Evolutionary conservation across 2,113 vertebrate species (phyloP).

Genomic region (Malaclemys terrapin): DNA sequence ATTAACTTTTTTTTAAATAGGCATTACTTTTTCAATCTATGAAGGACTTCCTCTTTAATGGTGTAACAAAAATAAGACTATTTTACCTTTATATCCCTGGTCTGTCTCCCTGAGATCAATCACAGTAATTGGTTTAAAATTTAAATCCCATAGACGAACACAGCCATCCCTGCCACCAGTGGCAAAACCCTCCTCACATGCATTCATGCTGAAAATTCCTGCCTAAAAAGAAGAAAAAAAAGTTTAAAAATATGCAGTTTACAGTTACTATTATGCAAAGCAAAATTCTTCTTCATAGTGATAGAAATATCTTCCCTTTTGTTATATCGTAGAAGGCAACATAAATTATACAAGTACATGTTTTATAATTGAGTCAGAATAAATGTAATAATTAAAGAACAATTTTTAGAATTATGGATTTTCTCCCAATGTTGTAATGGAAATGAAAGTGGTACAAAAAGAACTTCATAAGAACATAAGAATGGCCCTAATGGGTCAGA

Average conservation of each 20-base stretch:
- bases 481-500: too few relatives aligned
- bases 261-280: not conserved
- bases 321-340: not conserved
- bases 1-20: not conserved
- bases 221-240: slow-evolving; percentile 83
- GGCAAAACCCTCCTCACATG: slow-evolving; percentile 98
- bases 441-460: not conserved
- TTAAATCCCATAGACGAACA: slow-evolving; percentile 98
- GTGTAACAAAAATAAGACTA: not conserved
- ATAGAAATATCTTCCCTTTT: not conserved
- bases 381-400: not conserved
- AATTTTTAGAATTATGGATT: not conserved
- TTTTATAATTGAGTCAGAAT: not conserved
- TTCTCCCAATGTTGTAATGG: not conserved
- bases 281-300: not conserved
- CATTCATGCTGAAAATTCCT: slow-evolving; percentile 99
- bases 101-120: slow-evolving; percentile 99
- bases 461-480: not conserved
- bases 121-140: slow-evolving; percentile 99
- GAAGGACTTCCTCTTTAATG: not conserved
- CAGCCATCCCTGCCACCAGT: slow-evolving; percentile 98
- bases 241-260: slow-evolving; percentile 28
- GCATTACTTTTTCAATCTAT: not conserved
- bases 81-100: slow-evolving; percentile 99
- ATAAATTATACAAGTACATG: not conserved